phyloP scores from a whole-genome alignment of 2,797 vertebrate genomes.

The Lepus townsendii region DNA sequence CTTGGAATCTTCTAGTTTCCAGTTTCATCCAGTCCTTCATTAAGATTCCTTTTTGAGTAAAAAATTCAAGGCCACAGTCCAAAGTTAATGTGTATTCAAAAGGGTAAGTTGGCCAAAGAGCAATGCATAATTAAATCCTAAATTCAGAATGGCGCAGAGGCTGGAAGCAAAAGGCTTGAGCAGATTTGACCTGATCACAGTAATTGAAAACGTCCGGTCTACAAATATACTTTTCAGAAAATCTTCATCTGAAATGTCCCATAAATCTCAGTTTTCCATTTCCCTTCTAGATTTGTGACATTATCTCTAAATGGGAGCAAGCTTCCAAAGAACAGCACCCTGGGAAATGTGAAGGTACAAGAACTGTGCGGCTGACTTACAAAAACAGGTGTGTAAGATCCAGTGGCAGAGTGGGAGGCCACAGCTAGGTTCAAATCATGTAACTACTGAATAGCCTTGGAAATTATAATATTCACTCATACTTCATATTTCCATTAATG shows the following conservation, averaged over 20 bases:
- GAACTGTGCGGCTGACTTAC: conserved; percentile 97
- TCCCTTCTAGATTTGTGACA: conserved; percentile 95
- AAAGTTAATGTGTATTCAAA: conserved; percentile 66
- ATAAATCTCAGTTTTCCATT: conserved; percentile 49
- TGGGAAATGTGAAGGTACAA: conserved; percentile 96
- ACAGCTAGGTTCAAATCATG: not conserved
- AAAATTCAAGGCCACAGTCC: conserved; percentile 42
- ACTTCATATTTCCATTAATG: conserved; percentile 60
- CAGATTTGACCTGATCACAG: conserved; percentile 22
- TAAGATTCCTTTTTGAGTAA: conserved; percentile 72
- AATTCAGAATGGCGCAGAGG: conserved; percentile 47
- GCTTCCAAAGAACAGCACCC: conserved; percentile 96
- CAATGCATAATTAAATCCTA: conserved; percentile 65
- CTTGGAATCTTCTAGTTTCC: conserved; percentile 56
- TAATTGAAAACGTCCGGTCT: conserved; percentile 44
- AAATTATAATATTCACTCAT: conserved; percentile 13
- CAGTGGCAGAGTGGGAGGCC: not conserved
- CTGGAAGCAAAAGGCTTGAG: conserved; percentile 1
- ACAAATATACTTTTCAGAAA: conserved; percentile 35
- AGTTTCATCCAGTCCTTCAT: conserved; percentile 48
- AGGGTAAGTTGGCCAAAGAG: conserved; percentile 65
- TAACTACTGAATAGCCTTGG: not conserved
- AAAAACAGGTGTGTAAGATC: conserved; percentile 94
- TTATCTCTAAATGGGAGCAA: conserved; percentile 99
- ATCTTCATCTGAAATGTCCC: conserved; percentile 39